A percentile compares a stretch with the other conserved stretches of the same genome.
These are phyloP conservation scores for Polyergus mexicanus DNA, from an alignment of 1,140 invertebrate species.

Conservation along the genomic window DNA sequence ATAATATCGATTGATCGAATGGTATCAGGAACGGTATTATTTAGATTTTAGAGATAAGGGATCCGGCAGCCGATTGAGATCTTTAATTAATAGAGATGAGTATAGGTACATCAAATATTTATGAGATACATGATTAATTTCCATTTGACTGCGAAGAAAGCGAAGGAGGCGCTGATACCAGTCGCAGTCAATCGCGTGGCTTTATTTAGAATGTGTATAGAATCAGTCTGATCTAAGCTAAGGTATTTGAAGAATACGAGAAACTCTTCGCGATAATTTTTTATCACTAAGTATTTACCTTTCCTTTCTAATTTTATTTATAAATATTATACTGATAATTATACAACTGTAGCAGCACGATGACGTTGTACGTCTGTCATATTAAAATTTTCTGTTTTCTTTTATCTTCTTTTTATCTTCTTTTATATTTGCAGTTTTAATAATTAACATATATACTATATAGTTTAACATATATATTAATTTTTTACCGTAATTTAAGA, in stretches of 20 bases:
- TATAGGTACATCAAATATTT: neutral
- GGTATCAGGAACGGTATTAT: neutral
- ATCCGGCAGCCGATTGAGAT: neutral
- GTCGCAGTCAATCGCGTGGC: neutral
- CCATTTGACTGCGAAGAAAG: neutral
- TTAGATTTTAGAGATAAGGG: neutral
- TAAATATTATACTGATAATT: no score
- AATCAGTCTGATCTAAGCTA: neutral
- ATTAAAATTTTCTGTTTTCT: neutral
- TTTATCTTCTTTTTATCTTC: neutral
- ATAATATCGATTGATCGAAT: conserved; percentile 23
- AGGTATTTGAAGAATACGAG: neutral
- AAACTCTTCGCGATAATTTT: neutral
- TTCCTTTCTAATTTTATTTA: neutral
- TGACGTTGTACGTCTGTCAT: neutral
- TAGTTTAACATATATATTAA: no score
- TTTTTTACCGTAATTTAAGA: no score
- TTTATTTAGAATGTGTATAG: neutral
- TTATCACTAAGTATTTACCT: neutral
- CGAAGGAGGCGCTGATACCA: neutral
- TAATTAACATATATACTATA: no score
- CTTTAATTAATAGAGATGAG: conserved; percentile 15
- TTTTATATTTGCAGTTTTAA: neutral
- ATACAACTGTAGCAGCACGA: neutral
- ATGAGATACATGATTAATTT: conserved; percentile 10